These are phyloP conservation scores for Sialis fuliginosa DNA, from an alignment of 2,888 invertebrate genomes.

Conservation along the genomic window DNA sequence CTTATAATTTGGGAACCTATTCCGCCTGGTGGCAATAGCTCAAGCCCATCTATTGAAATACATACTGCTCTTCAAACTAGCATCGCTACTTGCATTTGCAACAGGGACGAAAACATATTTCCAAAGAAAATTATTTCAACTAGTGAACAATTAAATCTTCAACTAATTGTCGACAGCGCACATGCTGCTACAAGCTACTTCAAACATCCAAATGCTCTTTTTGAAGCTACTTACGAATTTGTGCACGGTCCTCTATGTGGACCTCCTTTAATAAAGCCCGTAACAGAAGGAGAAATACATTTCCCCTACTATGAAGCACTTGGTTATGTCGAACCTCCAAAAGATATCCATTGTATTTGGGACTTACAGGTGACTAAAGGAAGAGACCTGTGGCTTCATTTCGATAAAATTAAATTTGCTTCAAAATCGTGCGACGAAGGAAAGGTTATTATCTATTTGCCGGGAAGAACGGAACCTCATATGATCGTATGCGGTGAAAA, in stretches of 20 bases:
- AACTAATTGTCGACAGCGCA: conserved; percentile 65
- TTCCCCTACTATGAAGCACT: conserved; percentile 73
- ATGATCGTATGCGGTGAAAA: conserved; percentile 75
- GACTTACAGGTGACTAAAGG: conserved; percentile 66
- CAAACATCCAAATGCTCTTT: conserved; percentile 66
- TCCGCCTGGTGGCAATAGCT: conserved; percentile 24
- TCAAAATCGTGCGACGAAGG: conserved; percentile 76
- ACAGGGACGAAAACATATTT: conserved; percentile 29
- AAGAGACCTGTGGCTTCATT: conserved; percentile 71
- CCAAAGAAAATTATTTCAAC: conserved; percentile 50
- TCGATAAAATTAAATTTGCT: conserved; percentile 72
- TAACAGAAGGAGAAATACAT: conserved; percentile 71
- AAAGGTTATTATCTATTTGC: conserved; percentile 64
- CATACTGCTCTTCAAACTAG: conserved; percentile 47
- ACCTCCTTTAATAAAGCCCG: conserved; percentile 60
- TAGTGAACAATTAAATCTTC: conserved; percentile 64
- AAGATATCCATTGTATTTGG: conserved; percentile 54
- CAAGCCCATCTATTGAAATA: conserved; percentile 23
- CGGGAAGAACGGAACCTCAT: conserved; percentile 53
- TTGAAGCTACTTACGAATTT: conserved; percentile 76
- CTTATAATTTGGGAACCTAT: conserved; percentile 61
- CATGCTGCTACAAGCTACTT: conserved; percentile 78
- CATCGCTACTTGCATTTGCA: conserved; percentile 58
- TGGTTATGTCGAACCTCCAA: conserved; percentile 47
- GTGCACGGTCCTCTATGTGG: conserved; percentile 80